These are phyloP conservation scores for Lymantria monacha DNA, from an alignment of 2,888 invertebrate genomes.

Conservation along the genomic window DNA sequence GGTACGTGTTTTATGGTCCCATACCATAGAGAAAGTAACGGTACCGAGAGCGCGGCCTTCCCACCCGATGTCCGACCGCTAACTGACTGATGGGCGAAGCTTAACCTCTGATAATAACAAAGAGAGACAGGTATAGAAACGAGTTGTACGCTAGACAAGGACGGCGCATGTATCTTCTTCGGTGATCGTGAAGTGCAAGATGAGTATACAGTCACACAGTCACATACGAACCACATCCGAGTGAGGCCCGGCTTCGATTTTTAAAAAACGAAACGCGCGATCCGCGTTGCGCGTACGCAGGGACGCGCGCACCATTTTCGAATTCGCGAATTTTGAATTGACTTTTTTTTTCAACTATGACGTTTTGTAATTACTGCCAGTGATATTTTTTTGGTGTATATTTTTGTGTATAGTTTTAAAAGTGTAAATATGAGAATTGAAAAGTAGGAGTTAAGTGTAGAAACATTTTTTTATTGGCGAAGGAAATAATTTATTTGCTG, in stretches of 20 bases:
- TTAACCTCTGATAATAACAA: conserved; percentile 80
- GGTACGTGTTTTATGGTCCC: conserved; percentile 65
- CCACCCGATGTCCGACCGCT: conserved; percentile 69
- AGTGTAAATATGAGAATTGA: conserved; percentile 42
- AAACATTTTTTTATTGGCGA: conserved; percentile 41
- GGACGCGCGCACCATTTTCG: conserved; percentile 57
- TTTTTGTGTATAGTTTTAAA: conserved; percentile 44
- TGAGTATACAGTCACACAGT: conserved; percentile 81
- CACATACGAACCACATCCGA: conserved; percentile 79
- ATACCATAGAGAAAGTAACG: conserved; percentile 70
- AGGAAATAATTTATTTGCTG: conserved; percentile 32
- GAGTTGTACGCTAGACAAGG: conserved; percentile 45
- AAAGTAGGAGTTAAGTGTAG: conserved; percentile 48
- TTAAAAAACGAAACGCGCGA: conserved; percentile 67
- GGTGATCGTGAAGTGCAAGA: conserved; percentile 80
- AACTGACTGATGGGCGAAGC: conserved; percentile 78
- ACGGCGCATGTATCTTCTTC: conserved; percentile 74
- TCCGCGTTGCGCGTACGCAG: conserved; percentile 70
- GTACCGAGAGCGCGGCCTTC: conserved; percentile 66
- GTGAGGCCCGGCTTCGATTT: conserved; percentile 71
- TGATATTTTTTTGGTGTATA: conserved; percentile 49
- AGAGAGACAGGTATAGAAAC: conserved; percentile 55
- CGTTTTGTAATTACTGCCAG: conserved; percentile 36
- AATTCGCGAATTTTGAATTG: conserved; percentile 40
- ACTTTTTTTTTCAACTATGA: conserved; percentile 33